Base-by-base conservation (phyloP, 2,888 invertebrate genomes). In the Watsonalla cultraria region DNA sequence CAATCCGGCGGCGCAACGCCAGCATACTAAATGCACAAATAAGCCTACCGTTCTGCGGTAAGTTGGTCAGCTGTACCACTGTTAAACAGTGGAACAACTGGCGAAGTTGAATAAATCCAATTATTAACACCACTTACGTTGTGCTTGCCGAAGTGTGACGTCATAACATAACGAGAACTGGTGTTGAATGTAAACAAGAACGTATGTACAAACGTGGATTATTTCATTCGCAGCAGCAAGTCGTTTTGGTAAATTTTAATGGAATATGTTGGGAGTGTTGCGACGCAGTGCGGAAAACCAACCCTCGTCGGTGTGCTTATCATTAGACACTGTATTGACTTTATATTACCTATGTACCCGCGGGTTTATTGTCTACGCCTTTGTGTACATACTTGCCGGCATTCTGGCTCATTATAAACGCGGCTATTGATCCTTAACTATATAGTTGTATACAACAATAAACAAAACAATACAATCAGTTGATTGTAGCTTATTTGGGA, bases 211-310 rank as follows among this genome's bases (percentile, higher is more conserved):
- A 42, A 42, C 72, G 73, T 72, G 78, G 64, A 78, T 78, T 78
- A 80, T 80, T 78, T 76, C 74, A 72, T 73, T 78, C 70, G 68
- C 65, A 64, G 64, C 70, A 72, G 64, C 67, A 74, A 66, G 72
- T 69, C 79, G 76, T 79, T 84, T 80, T 74, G 78, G 72, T 83
- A 76, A 83, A 86, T 83, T 85, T 86, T 82, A 82, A 82, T 81
- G 80, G 69, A 71, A 74, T 72, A 42, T 42, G 42, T 42, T 11
- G 42, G 5, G 42, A 42, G 42, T 24, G 74, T 70, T 73, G 76
- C 80, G 86, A 74, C 87, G 86, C 86, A 81, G 66, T 80, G 80
- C 78, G 78, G 80, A 74, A 70, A 64, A 62, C 69, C 59, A 66
- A 61, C 70, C 14, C 8, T 70, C 66, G 68, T 65, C 66, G 63